A percentile compares a stretch with the other conserved stretches of the same genome.
phyloP scores from a whole-genome alignment of 2,888 invertebrate genomes.

The Drosophila koepferae region DNA sequence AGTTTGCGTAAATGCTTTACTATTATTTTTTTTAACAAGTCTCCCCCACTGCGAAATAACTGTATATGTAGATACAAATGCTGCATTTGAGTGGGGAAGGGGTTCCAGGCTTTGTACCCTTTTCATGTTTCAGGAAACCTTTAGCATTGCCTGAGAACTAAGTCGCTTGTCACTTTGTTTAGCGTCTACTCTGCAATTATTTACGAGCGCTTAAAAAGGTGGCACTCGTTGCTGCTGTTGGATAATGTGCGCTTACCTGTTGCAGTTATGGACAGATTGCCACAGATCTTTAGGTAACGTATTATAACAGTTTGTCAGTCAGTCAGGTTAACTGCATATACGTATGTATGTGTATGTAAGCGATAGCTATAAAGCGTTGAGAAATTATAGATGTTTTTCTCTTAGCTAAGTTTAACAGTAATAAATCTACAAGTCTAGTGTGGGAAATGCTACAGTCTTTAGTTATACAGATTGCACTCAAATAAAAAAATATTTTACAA shows the following conservation, averaged over 20 bases:
- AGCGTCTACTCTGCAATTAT: constrained; percentile 45
- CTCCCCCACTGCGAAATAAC: constrained; percentile 34
- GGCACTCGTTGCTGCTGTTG: constrained; percentile 57
- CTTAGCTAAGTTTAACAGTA: neutral
- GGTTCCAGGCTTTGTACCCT: constrained; percentile 11
- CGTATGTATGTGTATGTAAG: constrained; percentile 6
- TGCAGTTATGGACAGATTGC: constrained; percentile 75
- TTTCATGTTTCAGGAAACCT: constrained; percentile 63
- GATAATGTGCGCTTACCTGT: constrained; percentile 55
- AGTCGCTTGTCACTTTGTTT: constrained; percentile 72
- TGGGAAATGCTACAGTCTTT: neutral
- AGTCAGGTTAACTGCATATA: constrained; percentile 32
- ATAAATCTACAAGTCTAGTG: too few relatives aligned
- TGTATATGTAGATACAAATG: constrained; percentile 10
- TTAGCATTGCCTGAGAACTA: constrained; percentile 76
- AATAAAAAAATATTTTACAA: neutral
- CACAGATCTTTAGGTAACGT: constrained; percentile 45
- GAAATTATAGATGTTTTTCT: constrained; percentile 2
- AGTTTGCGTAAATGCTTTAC: constrained; percentile 70
- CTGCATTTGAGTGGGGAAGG: neutral
- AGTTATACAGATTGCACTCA: neutral
- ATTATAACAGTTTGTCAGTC: constrained; percentile 37
- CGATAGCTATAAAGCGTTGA: constrained; percentile 29
- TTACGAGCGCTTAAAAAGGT: constrained; percentile 66
- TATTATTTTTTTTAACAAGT: neutral